Base-by-base conservation (phyloP, 2,113 vertebrate species). In the Muscicapa adusta region DNA sequence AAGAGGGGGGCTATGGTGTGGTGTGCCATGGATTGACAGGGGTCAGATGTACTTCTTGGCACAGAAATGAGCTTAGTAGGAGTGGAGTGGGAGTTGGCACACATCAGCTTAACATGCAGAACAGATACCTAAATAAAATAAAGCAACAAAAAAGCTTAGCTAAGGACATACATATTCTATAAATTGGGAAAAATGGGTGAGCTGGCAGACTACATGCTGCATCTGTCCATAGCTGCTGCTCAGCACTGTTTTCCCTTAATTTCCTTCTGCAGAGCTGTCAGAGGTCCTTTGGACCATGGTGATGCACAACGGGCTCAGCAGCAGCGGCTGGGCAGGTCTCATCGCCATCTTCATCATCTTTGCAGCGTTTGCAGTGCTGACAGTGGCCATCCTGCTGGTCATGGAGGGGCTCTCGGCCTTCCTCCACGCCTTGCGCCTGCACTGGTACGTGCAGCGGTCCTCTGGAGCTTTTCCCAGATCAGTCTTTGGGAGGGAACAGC, bases 211-310 rank as follows among this genome's bases (percentile, higher is more conserved):
- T 51, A 47, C 3, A 2, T 1, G 0, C 11, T 85, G 18, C 13
- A 2, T 50, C 40, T 75, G 40, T 73, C n/a, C 18, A 12, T 18
- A 54, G 26, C 48, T 85, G 12, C 89, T 95, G 45, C 34, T 75
- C 56, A 91, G 29, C 16, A 36, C 19, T 28, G 4, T 40, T 95
- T 73, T 47, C 26, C 29, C 11, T 79, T 71, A 36, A 9, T 86
- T 61, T 84, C 26, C 18, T 50, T 66, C 57, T 90, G 40, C 95
- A 99, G 98, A 99, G 76, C 95, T 99, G 40, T 99, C 98, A 12
- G 98, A 99, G 47, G 98, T 99, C 18, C 97, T 99, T n/a, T 99
- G 98, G 98, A 97, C 94, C 70, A 98, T 99, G 98, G 98, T 99
- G 78, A 98, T 99, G 98, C 88, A 91, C 50, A 90, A 50, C 0